A percentile compares a stretch with the other conserved stretches of the same genome.
phyloP scores from a whole-genome alignment of 2,113 vertebrate genomes.

The Zingel zingel region DNA sequence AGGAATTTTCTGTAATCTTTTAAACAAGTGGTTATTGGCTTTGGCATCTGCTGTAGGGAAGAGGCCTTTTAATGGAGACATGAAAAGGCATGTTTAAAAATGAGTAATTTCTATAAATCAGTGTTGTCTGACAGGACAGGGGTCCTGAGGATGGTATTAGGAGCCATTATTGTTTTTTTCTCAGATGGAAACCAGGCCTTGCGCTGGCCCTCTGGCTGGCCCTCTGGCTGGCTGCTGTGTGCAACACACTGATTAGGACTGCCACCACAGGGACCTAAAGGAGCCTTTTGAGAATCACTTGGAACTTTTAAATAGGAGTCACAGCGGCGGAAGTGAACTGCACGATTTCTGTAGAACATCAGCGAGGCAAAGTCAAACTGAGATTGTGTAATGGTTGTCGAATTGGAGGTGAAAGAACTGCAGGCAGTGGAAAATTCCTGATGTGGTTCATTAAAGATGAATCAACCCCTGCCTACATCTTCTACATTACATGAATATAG shows the following conservation, averaged over 20 bases:
- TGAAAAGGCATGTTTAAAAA: slow-evolving; percentile 52
- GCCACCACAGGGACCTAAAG: slow-evolving; percentile 57
- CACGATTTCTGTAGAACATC: slow-evolving; percentile 32
- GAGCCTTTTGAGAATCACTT: slow-evolving; percentile 44
- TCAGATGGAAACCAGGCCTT: slow-evolving; percentile 73
- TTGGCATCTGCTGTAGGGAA: slow-evolving; percentile 45
- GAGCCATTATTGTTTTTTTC: slow-evolving; percentile 64
- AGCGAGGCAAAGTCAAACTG: slow-evolving; percentile 1
- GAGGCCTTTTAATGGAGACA: slow-evolving; percentile 31
- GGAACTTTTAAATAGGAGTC: slow-evolving; percentile 26
- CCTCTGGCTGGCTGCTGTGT: slow-evolving; percentile 44
- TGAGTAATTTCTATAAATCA: slow-evolving; percentile 56
- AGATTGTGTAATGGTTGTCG: slow-evolving; percentile 30
- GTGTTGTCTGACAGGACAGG: slow-evolving; percentile 41
- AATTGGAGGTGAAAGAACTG: slow-evolving; percentile 39
- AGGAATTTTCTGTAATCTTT: slow-evolving; percentile 47
- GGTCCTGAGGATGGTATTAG: slow-evolving; percentile 50
- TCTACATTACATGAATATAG: slow-evolving; percentile 26
- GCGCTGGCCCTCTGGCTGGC: slow-evolving; percentile 18
- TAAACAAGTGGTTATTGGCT: slow-evolving; percentile 43
- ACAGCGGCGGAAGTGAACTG: slow-evolving; percentile 7
- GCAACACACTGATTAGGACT: slow-evolving; percentile 59
- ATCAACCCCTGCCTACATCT: slow-evolving; percentile 26
- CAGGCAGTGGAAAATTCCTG: slow-evolving; percentile 24
- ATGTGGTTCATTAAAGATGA: slow-evolving; percentile 51